phyloP scores from a whole-genome alignment of 1,140 invertebrate genomes.

The Octopus sinensis region DNA sequence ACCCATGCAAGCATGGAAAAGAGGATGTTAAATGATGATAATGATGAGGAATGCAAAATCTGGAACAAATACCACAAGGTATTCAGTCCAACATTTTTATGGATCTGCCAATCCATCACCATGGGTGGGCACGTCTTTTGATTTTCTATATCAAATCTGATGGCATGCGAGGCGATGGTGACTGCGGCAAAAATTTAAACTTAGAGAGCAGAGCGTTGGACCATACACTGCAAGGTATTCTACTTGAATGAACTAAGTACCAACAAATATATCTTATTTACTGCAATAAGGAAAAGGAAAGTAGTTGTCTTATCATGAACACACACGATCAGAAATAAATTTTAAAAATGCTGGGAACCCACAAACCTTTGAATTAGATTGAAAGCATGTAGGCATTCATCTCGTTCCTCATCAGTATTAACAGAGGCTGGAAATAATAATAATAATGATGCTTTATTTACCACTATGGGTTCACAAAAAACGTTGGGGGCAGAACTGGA shows the following conservation, averaged over 20 bases:
- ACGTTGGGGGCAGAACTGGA: background rate
- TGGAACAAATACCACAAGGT: no score
- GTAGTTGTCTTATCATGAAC: background rate
- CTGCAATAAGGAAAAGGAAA: background rate
- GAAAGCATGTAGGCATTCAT: background rate
- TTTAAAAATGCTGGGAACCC: background rate
- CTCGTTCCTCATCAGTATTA: background rate
- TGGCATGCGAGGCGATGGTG: no score
- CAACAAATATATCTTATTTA: background rate
- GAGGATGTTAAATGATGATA: no score
- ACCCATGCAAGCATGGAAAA: no score
- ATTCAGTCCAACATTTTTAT: no score
- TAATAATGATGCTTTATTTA: background rate
- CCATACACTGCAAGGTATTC: background rate
- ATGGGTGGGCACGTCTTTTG: no score
- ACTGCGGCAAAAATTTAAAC: no score
- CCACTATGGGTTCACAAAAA: background rate
- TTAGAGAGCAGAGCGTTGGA: background rate
- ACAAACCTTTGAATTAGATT: conserved; percentile 7
- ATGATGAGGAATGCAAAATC: no score
- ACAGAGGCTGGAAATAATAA: background rate
- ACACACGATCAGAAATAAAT: background rate
- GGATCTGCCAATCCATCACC: no score
- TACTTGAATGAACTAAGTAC: background rate
- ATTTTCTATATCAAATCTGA: no score